phyloP scores from a whole-genome alignment of 2,113 vertebrate species.

The Albula goreensis region DNA sequence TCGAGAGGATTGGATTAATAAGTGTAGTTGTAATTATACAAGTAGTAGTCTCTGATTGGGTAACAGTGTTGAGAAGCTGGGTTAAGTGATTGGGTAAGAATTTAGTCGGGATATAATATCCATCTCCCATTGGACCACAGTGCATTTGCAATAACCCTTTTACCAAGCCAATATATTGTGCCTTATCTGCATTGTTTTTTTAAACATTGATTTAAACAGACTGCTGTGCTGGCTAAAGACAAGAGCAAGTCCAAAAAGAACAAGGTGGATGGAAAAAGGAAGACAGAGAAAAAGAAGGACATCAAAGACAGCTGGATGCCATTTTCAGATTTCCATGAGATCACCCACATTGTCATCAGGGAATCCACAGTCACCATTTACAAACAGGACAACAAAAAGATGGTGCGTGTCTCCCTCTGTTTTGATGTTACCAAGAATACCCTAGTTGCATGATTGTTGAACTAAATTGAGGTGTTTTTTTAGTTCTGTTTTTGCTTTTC shows the following conservation, averaged over 20 bases:
- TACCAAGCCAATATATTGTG: too few species aligned
- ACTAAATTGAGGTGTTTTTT: neutral
- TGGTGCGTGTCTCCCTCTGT: constrained; percentile 63
- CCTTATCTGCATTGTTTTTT: neutral
- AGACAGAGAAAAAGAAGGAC: constrained; percentile 58
- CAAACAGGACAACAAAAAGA: constrained; percentile 80
- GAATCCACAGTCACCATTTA: constrained; percentile 74
- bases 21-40: neutral
- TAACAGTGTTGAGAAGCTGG: neutral
- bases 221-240: constrained; percentile 49
- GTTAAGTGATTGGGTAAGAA: neutral
- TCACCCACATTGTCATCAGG: constrained; percentile 82
- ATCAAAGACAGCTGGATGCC: constrained; percentile 66
- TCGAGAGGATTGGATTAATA: neutral
- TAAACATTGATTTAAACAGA: constrained; percentile 8
- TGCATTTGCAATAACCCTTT: too few species aligned
- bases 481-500: neutral
- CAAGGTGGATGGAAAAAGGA: constrained; percentile 65
- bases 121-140: neutral
- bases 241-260: constrained; percentile 72
- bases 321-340: constrained; percentile 84
- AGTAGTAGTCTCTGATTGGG: neutral
- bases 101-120: too few species aligned
- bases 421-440: neutral
- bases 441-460: neutral